Evolutionary conservation across 2,888 invertebrate genomes (phyloP), one percentile per base, ranked within the genome.

Genomic region (Ochropacha duplaris): DNA sequence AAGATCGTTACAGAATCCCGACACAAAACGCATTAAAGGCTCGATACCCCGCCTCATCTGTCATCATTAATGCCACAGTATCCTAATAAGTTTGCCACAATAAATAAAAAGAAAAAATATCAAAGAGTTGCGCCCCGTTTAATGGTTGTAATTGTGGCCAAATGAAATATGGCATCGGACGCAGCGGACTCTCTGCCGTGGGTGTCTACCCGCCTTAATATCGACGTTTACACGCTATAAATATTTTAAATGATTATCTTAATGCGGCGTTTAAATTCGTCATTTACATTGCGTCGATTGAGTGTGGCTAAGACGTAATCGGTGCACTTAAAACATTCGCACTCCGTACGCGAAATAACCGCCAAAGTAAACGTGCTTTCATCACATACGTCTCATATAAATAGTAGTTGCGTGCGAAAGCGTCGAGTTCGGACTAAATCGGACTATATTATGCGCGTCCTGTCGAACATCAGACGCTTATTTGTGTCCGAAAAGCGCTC

Each of bases 401-500:
- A 83, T 78, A 79, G 70, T 63, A 64, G 68, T 66, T 9, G 65
- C 71, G 68, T 71, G 69, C 69, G 70, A 66, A 64, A 64, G 66
- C 66, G 58, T 44, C 44, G 19, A 19, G 59, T 68, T 71, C 55
- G 64, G 71, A 69, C 71, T 71, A 80, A 84, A 79, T 79, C 78
- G 73, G 74, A 70, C 64, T 75, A 76, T 75, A 89, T 90, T 88
- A 90, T 88, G 83, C 85, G 79, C 74, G 66, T 75, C 78, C 85
- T 81, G 82, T 88, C 86, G 80, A 84, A 83, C 82, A 81, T 85
- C 86, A 86, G 84, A 87, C 86, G 88, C 90, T 89, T 91, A 92
- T 92, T 91, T 92, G 90, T 88, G 91, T 89, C 90, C 86, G 71
- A 90, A 90, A 90, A 88, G 91, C 89, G 88, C 84, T 87, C 88